Base-by-base conservation (phyloP, 2,797 vertebrate genomes). In the Chloroceryle inda region DNA sequence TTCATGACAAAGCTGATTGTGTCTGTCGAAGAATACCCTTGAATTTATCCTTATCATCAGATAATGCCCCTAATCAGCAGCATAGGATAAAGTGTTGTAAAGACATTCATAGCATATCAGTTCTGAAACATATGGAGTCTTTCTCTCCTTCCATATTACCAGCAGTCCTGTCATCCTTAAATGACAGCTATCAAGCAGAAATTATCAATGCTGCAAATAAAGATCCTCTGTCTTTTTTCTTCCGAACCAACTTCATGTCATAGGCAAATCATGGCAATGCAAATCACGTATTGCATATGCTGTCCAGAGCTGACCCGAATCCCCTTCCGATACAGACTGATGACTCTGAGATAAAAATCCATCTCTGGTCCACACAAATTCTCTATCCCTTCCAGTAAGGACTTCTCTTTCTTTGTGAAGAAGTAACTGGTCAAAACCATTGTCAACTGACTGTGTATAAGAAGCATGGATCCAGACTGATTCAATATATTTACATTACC, bases 51-150 rank as follows among this genome's bases (percentile, higher is more conserved):
- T 95, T 75, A 80, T 79, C 67, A 93, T 50, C 59, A 77, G n/a
- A 67, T 91, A 96, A 96, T 95, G 91, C 86, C 94, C 95, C 86
- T 92, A 87, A 92, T 91, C 91, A 94, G 94, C 94, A 97, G 91
- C 94, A 89, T 5, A 93, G 13, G 27, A 76, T 72, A 85, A 96
- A 87, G 44, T 88, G 85, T 45, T 58, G 40, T 83, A 79, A 90
- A 95, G 73, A 93, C 80, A 94, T 94, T 94, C 94, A 91, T 76
- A 88, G 33, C 33, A 79, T 76, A 88, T 86, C 40, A 82, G 55
- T 84, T 94, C 88, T 92, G 71, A 92, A 96, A 96, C 49, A 62
- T 33, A 78, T 0, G 9, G n/a, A 89, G 67, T 87, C 83, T 62
- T 79, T 85, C 72, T 33, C 88, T 87, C 61, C 61, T 91, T 94